Evolutionary conservation across 2,113 vertebrate genomes (phyloP), one percentile per base, ranked within the genome.

Genomic region (Labeo catla): DNA sequence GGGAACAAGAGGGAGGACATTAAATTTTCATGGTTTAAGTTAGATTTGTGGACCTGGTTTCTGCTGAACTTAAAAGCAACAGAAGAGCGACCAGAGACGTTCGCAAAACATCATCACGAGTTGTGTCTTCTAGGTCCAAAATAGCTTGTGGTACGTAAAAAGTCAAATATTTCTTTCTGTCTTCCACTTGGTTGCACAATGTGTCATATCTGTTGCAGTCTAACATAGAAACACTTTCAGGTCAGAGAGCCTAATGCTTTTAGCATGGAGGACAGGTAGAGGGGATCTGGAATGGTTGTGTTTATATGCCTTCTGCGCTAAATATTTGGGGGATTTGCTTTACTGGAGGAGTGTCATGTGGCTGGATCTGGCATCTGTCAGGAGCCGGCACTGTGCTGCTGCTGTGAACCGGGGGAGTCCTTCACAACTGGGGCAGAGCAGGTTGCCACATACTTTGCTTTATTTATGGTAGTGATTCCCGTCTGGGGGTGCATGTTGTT

Each of bases 321-420:
- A 63, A 74, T 81, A 28, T 80, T 13, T 65, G 28, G 45, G 8
- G 63, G 65, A 39, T 47, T 80, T 81, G 57, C 39, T 70, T 34
- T 36, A 4, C 49, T 39, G n/a, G 23, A 81, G 65, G 1, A 80
- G 49, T 7, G 65, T 63, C 76, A 49, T 72, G 34, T 45, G 68
- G 54, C 43, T 81, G 68, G 49, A 86, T 86, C 39, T 86, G 66
- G 43, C 84, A 45, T 80, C 57, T 57, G 83, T 76, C 72, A 50
- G 8, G 2, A 74, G 12, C n/a, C 12, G 83, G 34, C n/a, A 13
- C 81, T 65, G 45, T 79, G 50, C 7, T 61, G 76, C 39, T 39
- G 39, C 36, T 52, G 7, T 59, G 66, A 61, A 86, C 23, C 23
- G 6, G 76, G 77, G 39, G 74, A 63, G 49, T 68, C 50, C 63